Conservation (phyloP, 1,140 invertebrate species). For the Drosophila quadrilineata region DNA sequence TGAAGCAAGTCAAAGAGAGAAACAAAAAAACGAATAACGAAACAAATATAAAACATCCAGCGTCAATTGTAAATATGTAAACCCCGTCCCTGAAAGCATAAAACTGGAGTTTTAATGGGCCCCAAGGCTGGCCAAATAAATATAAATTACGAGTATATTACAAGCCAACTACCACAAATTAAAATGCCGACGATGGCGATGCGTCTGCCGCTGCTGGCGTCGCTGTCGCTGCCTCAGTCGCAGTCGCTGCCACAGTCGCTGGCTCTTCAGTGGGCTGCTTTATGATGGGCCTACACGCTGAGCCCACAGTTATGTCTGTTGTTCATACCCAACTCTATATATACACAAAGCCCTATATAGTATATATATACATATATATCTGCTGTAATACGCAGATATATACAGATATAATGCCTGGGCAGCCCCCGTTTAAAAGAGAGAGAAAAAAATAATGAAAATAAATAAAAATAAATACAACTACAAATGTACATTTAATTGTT, state of each 20-base stretch:
- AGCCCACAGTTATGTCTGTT: constrained; percentile 37
- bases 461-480: too few relatives aligned
- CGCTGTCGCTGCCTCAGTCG: neutral
- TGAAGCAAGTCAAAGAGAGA: neutral
- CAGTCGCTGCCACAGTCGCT: neutral
- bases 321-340: constrained; percentile 1
- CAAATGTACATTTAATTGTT: constrained; percentile 75
- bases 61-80: constrained; percentile 71
- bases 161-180: constrained; percentile 42
- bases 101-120: constrained; percentile 68
- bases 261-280: too few relatives aligned
- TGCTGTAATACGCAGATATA: constrained; percentile 17
- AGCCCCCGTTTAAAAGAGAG: constrained; percentile 17
- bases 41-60: constrained; percentile 3
- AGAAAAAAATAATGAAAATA: too few relatives aligned
- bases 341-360: constrained; percentile 12
- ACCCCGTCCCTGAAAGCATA: constrained; percentile 46
- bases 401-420: constrained; percentile 5
- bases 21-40: constrained; percentile 4
- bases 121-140: constrained; percentile 55
- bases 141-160: constrained; percentile 47
- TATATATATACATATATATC: constrained; percentile 32
- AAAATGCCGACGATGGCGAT: constrained; percentile 21
- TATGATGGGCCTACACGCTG: constrained; percentile 46
- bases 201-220: neutral